A percentile compares a stretch with the other conserved stretches of the same genome.
Conservation (phyloP, 2,113 vertebrate genomes). For the Corythaixoides concolor region DNA sequence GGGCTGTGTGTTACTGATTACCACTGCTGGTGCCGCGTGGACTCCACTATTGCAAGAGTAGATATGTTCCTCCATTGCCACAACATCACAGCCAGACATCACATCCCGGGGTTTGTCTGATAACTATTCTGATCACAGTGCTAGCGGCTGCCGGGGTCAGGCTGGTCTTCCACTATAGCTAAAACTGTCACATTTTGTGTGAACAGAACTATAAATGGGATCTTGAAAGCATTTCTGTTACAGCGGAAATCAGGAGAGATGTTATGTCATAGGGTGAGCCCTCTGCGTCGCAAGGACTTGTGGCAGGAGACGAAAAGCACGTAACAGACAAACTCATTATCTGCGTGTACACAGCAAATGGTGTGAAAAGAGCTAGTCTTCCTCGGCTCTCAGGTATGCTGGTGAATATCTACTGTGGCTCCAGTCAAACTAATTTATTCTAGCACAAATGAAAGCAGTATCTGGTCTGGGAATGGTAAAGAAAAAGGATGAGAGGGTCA, state of each 20-base stretch:
- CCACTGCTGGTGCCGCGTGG: rapidly evolving
- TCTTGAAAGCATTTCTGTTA: neutral
- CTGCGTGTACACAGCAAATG: neutral
- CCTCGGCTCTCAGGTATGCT: neutral
- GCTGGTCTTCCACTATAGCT: neutral
- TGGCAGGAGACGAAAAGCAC: neutral
- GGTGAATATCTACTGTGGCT: neutral
- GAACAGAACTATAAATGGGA: constrained; percentile 33
- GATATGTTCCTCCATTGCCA: neutral
- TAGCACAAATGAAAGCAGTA: neutral
- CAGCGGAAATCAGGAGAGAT: neutral
- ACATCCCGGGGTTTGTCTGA: neutral
- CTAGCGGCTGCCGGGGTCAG: constrained; percentile 38
- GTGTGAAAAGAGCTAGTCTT: neutral
- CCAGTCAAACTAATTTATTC: neutral
- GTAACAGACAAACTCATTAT: neutral
- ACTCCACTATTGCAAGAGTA: neutral
- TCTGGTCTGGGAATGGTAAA: neutral
- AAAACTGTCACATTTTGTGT: constrained; percentile 38
- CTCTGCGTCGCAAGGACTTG: neutral
- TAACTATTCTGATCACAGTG: constrained; percentile 57
- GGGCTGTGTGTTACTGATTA: neutral
- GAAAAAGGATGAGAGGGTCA: neutral
- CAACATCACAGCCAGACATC: neutral
- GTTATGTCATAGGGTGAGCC: neutral